A percentile compares a stretch with the other conserved stretches of the same genome.
Conservation (phyloP, 1,140 invertebrate species). For the Leptestheria dahalacensis region DNA sequence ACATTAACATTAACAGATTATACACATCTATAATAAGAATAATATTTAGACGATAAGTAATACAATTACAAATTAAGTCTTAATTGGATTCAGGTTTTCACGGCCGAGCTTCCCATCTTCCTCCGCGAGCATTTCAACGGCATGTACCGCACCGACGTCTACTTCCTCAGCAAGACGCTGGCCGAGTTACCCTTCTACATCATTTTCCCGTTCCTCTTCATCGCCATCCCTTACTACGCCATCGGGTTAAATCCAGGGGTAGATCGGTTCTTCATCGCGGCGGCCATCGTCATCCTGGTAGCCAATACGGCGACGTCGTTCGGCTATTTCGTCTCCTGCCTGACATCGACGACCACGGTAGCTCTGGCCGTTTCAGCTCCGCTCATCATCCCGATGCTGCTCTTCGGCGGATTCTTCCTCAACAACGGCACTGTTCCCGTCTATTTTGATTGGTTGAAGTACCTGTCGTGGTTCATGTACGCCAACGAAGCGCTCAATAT, state of each 20-base stretch:
- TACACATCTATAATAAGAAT: not conserved
- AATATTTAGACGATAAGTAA: not conserved
- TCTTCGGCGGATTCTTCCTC: constrained; percentile 92
- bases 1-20: not conserved
- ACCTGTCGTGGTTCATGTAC: constrained; percentile 90
- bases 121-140: constrained; percentile 78
- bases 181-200: constrained; percentile 59
- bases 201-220: constrained; percentile 67
- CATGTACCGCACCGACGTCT: constrained; percentile 82
- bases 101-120: constrained; percentile 78
- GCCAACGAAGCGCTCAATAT: constrained; percentile 84
- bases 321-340: constrained; percentile 78
- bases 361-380: constrained; percentile 78
- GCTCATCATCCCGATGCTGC: constrained; percentile 75
- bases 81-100: constrained; percentile 56
- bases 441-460: constrained; percentile 81
- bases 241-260: constrained; percentile 59
- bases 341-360: constrained; percentile 60
- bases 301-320: constrained; percentile 84
- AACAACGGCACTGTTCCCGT: constrained; percentile 74
- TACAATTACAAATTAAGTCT: not conserved
- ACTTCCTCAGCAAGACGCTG: constrained; percentile 81
- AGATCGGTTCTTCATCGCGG: constrained; percentile 55
- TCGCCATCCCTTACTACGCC: constrained; percentile 70
- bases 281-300: constrained; percentile 58